Evolutionary conservation across 2,113 vertebrate genomes (phyloP).

Genomic region (Scalopus aquaticus): DNA sequence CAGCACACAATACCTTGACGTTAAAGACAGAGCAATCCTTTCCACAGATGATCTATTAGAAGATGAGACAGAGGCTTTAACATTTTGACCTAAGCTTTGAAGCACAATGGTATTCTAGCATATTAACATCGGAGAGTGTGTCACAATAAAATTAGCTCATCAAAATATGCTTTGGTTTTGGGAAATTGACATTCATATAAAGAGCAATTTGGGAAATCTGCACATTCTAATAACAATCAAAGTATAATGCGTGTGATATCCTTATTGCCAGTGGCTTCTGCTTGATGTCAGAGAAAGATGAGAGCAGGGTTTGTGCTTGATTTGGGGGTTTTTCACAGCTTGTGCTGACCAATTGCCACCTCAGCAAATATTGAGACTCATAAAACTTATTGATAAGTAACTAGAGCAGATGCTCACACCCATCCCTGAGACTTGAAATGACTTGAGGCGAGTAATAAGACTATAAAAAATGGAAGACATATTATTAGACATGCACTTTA

Average conservation of each 20-base stretch:
- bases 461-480: background rate
- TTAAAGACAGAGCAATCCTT: background rate
- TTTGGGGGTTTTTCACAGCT: background rate
- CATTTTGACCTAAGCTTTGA: background rate
- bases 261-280: constrained; percentile 38
- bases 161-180: constrained; percentile 24
- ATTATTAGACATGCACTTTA: constrained; percentile 37
- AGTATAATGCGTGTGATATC: background rate
- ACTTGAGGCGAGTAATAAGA: constrained; percentile 40
- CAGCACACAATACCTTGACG: background rate
- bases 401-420: background rate
- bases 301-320: background rate
- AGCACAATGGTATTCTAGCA: background rate
- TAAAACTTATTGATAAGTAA: background rate
- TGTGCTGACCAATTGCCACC: background rate
- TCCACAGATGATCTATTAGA: background rate
- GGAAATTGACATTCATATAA: background rate
- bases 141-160: constrained; percentile 34
- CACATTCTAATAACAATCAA: constrained; percentile 27
- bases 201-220: constrained; percentile 23
- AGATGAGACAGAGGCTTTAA: background rate
- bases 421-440: background rate
- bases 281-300: constrained; percentile 10
- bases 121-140: background rate
- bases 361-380: background rate